Percentiles rank a stretch among this genome's conserved stretches.
These are phyloP conservation scores for Vanessa tameamea DNA, from an alignment of 1,140 invertebrate genomes.

Conservation along the genomic window DNA sequence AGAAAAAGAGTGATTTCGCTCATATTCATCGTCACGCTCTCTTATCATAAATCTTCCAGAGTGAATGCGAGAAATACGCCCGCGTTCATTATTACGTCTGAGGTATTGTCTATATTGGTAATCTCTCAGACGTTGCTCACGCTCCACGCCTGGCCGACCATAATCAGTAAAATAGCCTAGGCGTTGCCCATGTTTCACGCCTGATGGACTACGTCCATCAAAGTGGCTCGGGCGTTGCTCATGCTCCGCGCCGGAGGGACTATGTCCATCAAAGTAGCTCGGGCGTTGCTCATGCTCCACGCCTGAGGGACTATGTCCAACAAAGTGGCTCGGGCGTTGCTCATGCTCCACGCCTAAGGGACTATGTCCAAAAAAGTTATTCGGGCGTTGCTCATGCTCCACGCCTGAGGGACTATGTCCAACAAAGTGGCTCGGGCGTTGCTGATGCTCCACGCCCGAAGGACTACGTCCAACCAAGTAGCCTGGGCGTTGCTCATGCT, in stretches of 20 bases:
- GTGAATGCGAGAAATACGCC: too few species aligned
- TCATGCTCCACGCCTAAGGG: not conserved
- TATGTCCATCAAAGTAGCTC: too few species aligned
- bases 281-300: not conserved
- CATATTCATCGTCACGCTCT: not conserved
- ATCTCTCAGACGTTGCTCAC: not conserved
- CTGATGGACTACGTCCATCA: too few species aligned
- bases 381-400: too few species aligned
- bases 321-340: not conserved
- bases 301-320: not conserved
- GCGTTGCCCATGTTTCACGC: too few species aligned
- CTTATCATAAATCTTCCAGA: not conserved
- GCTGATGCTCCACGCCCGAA: not conserved
- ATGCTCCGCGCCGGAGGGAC: too few species aligned
- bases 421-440: not conserved
- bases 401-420: too few species aligned
- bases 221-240: too few species aligned
- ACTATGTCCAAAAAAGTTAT: too few species aligned
- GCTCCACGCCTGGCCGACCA: too few species aligned
- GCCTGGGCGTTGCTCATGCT: not conserved
- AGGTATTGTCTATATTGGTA: not conserved
- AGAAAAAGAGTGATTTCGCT: not conserved
- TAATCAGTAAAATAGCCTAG: fast-evolving
- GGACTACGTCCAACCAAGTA: not conserved
- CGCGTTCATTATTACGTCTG: not conserved